These are phyloP conservation scores for Fragum fragum DNA, from an alignment of 2,888 invertebrate genomes.

Conservation along the genomic window DNA sequence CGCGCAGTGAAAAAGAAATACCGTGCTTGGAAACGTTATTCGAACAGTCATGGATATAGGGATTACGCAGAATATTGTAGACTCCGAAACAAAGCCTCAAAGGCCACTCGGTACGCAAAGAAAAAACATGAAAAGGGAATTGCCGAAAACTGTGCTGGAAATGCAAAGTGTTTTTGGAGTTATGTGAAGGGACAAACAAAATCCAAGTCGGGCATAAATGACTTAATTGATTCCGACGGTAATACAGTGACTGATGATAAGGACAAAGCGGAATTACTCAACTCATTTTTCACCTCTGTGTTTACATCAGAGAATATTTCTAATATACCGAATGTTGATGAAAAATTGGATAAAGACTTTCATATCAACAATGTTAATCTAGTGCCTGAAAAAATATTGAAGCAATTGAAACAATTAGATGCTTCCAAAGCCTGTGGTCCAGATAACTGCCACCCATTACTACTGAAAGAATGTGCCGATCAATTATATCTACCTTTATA, in stretches of 20 bases:
- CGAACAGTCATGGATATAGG: slow-evolving; percentile 25
- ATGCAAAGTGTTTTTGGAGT: slow-evolving; percentile 37
- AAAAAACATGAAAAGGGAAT: slow-evolving; percentile 12
- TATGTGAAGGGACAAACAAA: slow-evolving; percentile 36
- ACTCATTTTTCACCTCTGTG: slow-evolving; percentile 41
- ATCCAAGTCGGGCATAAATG: slow-evolving; percentile 17
- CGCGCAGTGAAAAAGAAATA: slow-evolving; percentile 35
- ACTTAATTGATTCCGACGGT: slow-evolving; percentile 22
- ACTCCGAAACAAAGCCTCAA: slow-evolving; percentile 29
- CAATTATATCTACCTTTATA: slow-evolving; percentile 5
- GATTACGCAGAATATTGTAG: slow-evolving; percentile 28
- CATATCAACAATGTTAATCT: slow-evolving; percentile 10
- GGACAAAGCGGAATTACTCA: slow-evolving; percentile 36
- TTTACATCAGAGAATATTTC: slow-evolving; percentile 22
- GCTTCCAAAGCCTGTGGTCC: slow-evolving; percentile 31
- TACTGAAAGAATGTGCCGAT: slow-evolving; percentile 34
- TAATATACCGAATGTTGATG: slow-evolving; percentile 26
- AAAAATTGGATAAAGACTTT: slow-evolving; percentile 15
- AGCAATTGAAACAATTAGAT: slow-evolving; percentile 27
- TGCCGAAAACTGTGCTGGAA: slow-evolving; percentile 4
- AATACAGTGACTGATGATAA: slow-evolving; percentile 24
- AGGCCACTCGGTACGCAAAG: slow-evolving; percentile 21
- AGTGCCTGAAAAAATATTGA: slow-evolving; percentile 24
- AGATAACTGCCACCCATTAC: slow-evolving; percentile 30
- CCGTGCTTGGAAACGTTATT: slow-evolving; percentile 40